These are phyloP conservation scores for Clangula hyemalis DNA, from an alignment of 2,797 vertebrate genomes.

Conservation along the genomic window DNA sequence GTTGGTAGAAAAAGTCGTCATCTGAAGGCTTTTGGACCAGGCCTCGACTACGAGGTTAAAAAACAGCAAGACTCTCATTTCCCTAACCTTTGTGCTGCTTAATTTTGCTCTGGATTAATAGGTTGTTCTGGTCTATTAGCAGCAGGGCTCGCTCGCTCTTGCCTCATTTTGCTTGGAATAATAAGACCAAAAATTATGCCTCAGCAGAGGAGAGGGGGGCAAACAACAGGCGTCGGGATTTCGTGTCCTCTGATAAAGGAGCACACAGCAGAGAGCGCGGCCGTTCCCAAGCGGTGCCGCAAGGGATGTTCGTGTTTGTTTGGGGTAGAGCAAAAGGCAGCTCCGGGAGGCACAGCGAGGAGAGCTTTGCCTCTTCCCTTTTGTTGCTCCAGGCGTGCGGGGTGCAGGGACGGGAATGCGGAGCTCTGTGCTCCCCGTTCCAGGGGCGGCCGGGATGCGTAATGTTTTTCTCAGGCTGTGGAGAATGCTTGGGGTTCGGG, in stretches of 20 bases:
- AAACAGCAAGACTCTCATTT: neutral
- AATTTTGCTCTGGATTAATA: conserved; percentile 62
- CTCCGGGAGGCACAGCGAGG: neutral
- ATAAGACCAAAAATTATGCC: conserved; percentile 44
- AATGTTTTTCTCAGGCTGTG: neutral
- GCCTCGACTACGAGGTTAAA: neutral
- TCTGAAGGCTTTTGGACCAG: neutral
- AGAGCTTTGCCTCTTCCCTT: neutral
- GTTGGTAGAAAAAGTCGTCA: neutral
- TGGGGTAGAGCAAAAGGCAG: neutral
- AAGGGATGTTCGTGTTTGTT: neutral
- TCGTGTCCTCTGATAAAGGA: neutral
- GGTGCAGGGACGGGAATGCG: neutral
- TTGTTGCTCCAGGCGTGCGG: neutral
- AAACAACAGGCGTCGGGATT: conserved; percentile 12
- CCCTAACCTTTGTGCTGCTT: conserved; percentile 47
- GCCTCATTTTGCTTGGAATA: conserved; percentile 68
- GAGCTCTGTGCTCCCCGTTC: neutral
- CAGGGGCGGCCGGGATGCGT: neutral
- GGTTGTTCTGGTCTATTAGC: conserved; percentile 58
- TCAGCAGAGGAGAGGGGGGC: neutral
- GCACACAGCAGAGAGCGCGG: rapidly evolving
- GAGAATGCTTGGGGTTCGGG: neutral
- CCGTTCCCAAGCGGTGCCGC: rapidly evolving
- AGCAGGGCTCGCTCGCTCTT: conserved; percentile 46